Evolutionary conservation across 2,888 invertebrate species (phyloP), one percentile per base, ranked within the genome.

Genomic region (Philhelius pedissequus): DNA sequence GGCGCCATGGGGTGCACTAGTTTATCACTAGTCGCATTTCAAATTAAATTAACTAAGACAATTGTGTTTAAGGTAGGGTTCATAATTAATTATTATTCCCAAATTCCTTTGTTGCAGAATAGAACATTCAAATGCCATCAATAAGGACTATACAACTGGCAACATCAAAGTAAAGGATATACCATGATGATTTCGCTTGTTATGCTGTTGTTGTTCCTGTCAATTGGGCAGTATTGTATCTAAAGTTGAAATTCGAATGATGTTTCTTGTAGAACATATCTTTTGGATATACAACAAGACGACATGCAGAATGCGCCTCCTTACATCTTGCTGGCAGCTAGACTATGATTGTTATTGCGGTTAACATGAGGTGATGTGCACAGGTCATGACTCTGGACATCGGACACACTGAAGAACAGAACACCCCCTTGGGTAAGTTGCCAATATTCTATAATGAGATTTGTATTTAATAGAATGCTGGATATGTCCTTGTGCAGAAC

Each of bases 321-420:
- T 45, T 62, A 62, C 62, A 62, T 62, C 27, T 32, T 77, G 45
- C 82, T 78, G 77, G 68, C 78, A 68, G 54, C 73, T 74, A 52
- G 58, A 35, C 30, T 79, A 64, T 74, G 60, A 74, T 74, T 82
- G 77, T 77, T 82, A 77, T 77, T 82, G 73, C 73, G 78, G 78
- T 73, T 73, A 78, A 78, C 82, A 82, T 62, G 68, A 73, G 78
- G 82, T 78, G 73, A 82, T 78, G 77, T 9, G 62, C 73, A 54
- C 62, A 77, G 82, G 78, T 78, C 82, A 73, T 78, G 82, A 82
- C 68, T 78, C 30, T 25, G 18, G 30, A 27, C 13, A 30, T 27
- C 18, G 43, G 27, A 62, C 40, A 18, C 27, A 18, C n/a, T n/a
- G n/a, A n/a, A 1, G n/a, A n/a, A n/a, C n/a, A 27, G 52, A 77